Conservation (phyloP, 2,113 vertebrate species). For the Chionodraco myersi region DNA sequence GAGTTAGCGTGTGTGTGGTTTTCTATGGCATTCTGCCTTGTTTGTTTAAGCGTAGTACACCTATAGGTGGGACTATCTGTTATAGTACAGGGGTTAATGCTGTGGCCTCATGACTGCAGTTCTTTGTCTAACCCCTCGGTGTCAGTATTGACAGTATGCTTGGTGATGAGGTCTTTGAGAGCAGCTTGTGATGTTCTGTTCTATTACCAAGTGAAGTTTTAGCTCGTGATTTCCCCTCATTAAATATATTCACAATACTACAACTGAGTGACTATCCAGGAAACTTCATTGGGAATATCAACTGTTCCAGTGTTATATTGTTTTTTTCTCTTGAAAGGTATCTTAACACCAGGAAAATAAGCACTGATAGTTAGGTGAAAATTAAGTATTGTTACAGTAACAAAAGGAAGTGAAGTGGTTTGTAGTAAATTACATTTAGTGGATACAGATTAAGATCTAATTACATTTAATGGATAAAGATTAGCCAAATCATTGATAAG, state of each 20-base stretch:
- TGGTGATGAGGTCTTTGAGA: slow-evolving; percentile 18
- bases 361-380: not conserved
- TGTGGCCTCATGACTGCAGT: slow-evolving; percentile 64
- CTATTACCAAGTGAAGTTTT: slow-evolving; percentile 14
- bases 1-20: slow-evolving; percentile 3
- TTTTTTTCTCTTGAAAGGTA: not conserved
- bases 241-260: slow-evolving; percentile 4
- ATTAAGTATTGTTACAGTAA: not conserved
- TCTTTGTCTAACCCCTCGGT: slow-evolving; percentile 75
- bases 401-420: too few relatives aligned
- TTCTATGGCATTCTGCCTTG: slow-evolving; percentile 16
- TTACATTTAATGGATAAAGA: not conserved
- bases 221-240: slow-evolving; percentile 22
- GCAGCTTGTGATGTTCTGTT: slow-evolving; percentile 19
- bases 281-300: slow-evolving; percentile 29
- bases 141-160: slow-evolving; percentile 80
- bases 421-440: too few relatives aligned
- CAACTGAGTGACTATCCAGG: slow-evolving; percentile 19
- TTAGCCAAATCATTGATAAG: not conserved
- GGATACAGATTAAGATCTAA: too few relatives aligned
- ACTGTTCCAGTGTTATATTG: slow-evolving; percentile 9
- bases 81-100: slow-evolving; percentile 10
- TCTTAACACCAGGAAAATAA: not conserved
- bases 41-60: slow-evolving; percentile 26
- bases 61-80: slow-evolving; percentile 40